phyloP scores from a whole-genome alignment of 1,140 invertebrate species.

The Cherax destructor region DNA sequence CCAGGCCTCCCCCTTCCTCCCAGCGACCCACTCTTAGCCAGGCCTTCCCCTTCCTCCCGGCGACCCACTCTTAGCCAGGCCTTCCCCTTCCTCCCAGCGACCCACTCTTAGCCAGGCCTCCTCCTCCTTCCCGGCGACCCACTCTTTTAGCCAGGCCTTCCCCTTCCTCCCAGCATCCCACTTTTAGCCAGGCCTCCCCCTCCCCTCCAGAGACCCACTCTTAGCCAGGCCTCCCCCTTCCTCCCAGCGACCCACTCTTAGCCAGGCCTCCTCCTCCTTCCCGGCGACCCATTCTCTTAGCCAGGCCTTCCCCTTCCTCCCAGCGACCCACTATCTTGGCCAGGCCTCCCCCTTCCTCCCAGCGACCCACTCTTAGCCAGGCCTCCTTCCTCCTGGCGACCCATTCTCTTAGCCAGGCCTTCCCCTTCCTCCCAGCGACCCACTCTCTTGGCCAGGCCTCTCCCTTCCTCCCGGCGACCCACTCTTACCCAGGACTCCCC shows the following conservation, averaged over 20 bases:
- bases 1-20: neutral
- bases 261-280: neutral
- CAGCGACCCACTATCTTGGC: neutral
- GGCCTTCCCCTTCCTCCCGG: neutral
- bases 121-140: too few species aligned
- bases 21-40: neutral
- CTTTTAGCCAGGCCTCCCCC: neutral
- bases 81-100: neutral
- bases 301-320: neutral
- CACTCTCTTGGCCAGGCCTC: too few species aligned
- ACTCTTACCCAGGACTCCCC: too few species aligned
- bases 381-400: neutral
- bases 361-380: too few species aligned
- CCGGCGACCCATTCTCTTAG: too few species aligned
- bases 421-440: neutral
- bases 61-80: neutral
- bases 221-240: neutral
- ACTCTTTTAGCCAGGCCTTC: neutral
- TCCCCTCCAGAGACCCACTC: neutral
- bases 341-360: neutral
- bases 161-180: neutral
- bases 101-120: too few species aligned
- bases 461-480: too few species aligned
- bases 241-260: neutral
- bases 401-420: neutral